Percentiles rank a stretch among this genome's conserved stretches.
Evolutionary conservation across 2,888 invertebrate genomes (phyloP).

Genomic region (Hylaea fasciaria): DNA sequence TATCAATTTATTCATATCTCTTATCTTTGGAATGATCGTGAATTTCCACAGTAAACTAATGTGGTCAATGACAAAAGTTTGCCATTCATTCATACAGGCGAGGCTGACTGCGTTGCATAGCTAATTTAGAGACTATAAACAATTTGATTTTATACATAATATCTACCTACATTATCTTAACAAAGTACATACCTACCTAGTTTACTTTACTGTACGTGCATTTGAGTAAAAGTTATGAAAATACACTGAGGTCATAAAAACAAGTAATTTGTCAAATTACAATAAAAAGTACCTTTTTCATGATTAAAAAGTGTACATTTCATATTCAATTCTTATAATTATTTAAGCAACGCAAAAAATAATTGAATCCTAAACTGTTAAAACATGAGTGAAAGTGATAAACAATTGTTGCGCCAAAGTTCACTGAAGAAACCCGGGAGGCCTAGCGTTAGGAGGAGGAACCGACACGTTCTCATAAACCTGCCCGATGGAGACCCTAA

Average conservation of each 20-base stretch:
- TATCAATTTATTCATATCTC: conserved; percentile 28
- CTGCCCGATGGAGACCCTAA: conserved; percentile 61
- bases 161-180: too few relatives aligned
- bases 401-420: conserved; percentile 62
- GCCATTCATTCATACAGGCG: conserved; percentile 22
- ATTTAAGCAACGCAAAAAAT: too few relatives aligned
- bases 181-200: too few relatives aligned
- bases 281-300: too few relatives aligned
- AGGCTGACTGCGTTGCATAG: conserved; percentile 19
- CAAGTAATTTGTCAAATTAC: too few relatives aligned
- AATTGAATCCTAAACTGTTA: not conserved
- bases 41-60: conserved; percentile 30
- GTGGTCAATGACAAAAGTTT: conserved; percentile 19
- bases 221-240: too few relatives aligned
- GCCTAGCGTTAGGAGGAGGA: conserved; percentile 50
- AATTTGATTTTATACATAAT: too few relatives aligned
- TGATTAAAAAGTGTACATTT: too few relatives aligned
- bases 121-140: not conserved
- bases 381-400: conserved; percentile 51
- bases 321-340: too few relatives aligned
- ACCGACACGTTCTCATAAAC: conserved; percentile 68
- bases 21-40: conserved; percentile 22
- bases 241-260: too few relatives aligned
- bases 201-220: too few relatives aligned
- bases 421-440: conserved; percentile 61